phyloP scores from a whole-genome alignment of 2,797 vertebrate species.

The Argentina silus region DNA sequence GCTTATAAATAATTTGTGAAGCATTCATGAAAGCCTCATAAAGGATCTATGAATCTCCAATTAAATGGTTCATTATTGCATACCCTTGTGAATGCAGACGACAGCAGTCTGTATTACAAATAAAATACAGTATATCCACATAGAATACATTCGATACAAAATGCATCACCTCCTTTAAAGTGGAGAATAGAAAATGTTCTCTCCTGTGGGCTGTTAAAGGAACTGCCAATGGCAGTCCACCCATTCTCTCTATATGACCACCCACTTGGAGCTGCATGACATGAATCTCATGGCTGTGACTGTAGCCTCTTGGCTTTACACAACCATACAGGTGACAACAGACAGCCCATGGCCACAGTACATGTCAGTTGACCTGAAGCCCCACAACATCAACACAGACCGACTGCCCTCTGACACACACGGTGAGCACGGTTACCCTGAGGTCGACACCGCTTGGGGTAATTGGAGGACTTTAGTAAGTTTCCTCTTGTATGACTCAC shows the following conservation, averaged over 20 bases:
- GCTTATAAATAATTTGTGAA: no score
- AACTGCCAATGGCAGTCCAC: conserved; percentile 38
- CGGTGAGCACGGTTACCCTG: conserved; percentile 52
- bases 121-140: conserved; percentile 19
- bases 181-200: conserved; percentile 28
- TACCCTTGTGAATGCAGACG: not conserved
- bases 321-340: conserved; percentile 58
- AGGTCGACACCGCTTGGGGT: conserved; percentile 61
- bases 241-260: conserved; percentile 63
- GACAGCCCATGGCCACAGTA: conserved; percentile 50
- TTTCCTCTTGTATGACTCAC: conserved; percentile 76
- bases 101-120: conserved; percentile 10
- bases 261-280: conserved; percentile 61
- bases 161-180: conserved; percentile 12
- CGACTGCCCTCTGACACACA: conserved; percentile 39
- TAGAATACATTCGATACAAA: conserved; percentile 7
- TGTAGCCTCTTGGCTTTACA: conserved; percentile 36
- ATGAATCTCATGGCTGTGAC: conserved; percentile 31
- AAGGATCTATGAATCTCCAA: no score
- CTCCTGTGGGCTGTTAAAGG: conserved; percentile 29
- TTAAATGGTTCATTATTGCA: no score
- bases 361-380: conserved; percentile 48
- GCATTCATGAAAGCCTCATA: no score
- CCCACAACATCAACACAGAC: conserved; percentile 45
- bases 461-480: conserved; percentile 75